These are phyloP conservation scores for Frankliniella intonsa DNA, from an alignment of 2,888 invertebrate species.

Conservation along the genomic window DNA sequence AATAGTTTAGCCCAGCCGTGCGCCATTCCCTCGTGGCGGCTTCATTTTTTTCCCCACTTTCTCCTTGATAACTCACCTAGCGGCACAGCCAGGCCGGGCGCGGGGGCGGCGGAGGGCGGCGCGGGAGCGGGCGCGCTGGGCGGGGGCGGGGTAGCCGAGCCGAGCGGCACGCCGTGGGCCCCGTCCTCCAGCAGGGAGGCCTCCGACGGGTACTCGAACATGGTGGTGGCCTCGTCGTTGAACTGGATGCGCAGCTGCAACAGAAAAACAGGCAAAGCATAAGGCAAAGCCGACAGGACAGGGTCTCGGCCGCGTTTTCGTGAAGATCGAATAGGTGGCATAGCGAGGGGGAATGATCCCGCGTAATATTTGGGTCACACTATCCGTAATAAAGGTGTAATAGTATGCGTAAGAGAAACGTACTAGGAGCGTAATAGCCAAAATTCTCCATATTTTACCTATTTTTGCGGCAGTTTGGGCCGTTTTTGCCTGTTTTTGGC, in stretches of 20 bases:
- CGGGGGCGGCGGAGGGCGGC: conserved; percentile 35
- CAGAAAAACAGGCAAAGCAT: conserved; percentile 39
- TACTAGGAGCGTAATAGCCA: too few relatives aligned
- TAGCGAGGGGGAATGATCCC: too few relatives aligned
- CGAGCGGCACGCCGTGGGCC: conserved; percentile 23
- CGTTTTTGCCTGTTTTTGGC: too few relatives aligned
- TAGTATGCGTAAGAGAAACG: too few relatives aligned
- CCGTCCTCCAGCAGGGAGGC: conserved; percentile 67
- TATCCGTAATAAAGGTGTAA: too few relatives aligned
- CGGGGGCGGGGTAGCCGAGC: conserved; percentile 35
- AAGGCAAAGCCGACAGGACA: too few relatives aligned
- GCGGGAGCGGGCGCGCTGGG: conserved; percentile 38
- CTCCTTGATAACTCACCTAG: conserved; percentile 31
- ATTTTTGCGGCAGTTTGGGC: too few relatives aligned
- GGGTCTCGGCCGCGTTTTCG: too few relatives aligned
- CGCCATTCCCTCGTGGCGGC: not conserved
- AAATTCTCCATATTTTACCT: too few relatives aligned
- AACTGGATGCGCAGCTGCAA: conserved; percentile 82
- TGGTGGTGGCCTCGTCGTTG: conserved; percentile 79
- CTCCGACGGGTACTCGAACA: conserved; percentile 93
- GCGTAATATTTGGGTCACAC: too few relatives aligned
- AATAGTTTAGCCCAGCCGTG: too few relatives aligned
- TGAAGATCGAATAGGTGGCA: too few relatives aligned
- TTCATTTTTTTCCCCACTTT: not conserved
- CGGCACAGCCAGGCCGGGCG: conserved; percentile 29